Base-by-base conservation (phyloP, 2,797 vertebrate species). In the Scleropages formosus region DNA sequence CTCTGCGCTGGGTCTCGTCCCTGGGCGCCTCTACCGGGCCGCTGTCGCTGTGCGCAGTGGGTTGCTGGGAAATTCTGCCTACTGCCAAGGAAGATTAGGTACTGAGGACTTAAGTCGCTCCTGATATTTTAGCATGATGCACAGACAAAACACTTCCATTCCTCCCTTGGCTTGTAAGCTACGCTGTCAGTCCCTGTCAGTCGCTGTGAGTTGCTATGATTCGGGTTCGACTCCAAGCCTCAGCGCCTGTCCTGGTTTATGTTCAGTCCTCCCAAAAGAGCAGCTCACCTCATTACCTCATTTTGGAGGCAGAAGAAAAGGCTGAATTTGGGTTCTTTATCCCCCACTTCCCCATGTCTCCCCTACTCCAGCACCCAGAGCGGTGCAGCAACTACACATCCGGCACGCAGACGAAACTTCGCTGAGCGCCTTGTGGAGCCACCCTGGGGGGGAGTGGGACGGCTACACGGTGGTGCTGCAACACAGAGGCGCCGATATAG, bases 391-490 rank as follows among this genome's bases (percentile, higher is more conserved):
- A 69, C 94, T 98, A 53, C 80, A 88, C 1, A 80, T 98, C 70
- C 94, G 87, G 75, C 93, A 96, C 15, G 84, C 86, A 20, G 93
- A 93, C 16, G 94, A 98, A 80, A 90, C 93, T 0, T 90, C 93
- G 0, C 86, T 99, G 74, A 89, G 87, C 0, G 78, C 94, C 67
- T 85, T 82, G 80, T 99, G 97, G 97, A 81, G 68, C 20, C 85
- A 78, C 0, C 96, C 96, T 0, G 2, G 58, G 0, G 91, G 95
- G 0, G 93, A 96, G 60, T 96, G 95, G 95, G 94, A 97, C 22
- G 80, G 85, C 67, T 95, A 95, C 80, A 92, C 89, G 0, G 89
- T 93, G 61, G 86, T 90, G 1, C 87, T 99, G 66, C 83, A 77
- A 18, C 85, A 90, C 78, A 84, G 78, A 31, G 85, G 90, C 46